Base-by-base conservation (phyloP, 2,797 vertebrate genomes). In the Percopsis omiscomaycus region DNA sequence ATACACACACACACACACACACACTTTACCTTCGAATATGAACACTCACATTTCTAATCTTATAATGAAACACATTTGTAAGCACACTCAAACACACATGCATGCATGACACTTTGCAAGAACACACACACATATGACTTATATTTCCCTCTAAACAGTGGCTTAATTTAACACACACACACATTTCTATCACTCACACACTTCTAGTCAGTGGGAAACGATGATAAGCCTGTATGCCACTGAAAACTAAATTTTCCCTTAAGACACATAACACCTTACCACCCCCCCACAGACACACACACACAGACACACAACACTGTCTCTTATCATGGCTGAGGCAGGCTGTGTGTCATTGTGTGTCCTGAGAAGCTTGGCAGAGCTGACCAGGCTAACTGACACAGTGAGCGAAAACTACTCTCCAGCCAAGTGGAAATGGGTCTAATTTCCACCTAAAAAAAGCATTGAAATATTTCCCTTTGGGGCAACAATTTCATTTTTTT, bases 261-360 rank as follows among this genome's bases (percentile, higher is more conserved):
- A 51, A 48, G 46, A 48, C 49, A 51, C 49, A 51, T 5, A 22
- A 51, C 49, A 51, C 49, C 5, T 13, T 15, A 2, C 1, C 49
- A 22, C 14, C 1, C 49, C 15, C 49, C 1, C 49, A 51, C 49
- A 16, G 14, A 51, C 47, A n/a, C 49, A 5, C 49, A 6, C 49
- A 22, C 49, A 51, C 49, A 51, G 14, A 51, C 49, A 51, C 49
- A 51, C 5, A 51, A 15, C 12, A n/a, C 30, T 59, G 51, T 28
- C 14, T 66, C 37, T 73, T 73, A 73, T 68, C 67, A 58, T 28
- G 27, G 48, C 57, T 47, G 66, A 69, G 55, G 65, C 71, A 73
- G 78, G 51, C 68, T 64, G 53, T 64, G 57, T 66, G 42, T 72
- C 61, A 68, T 42, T 68, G 70, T 75, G 69, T 65, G 61, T 73